Conservation (phyloP, 37 sponge, comb jelly and placozoan species). For the Diacarnus erythraeanus region DNA sequence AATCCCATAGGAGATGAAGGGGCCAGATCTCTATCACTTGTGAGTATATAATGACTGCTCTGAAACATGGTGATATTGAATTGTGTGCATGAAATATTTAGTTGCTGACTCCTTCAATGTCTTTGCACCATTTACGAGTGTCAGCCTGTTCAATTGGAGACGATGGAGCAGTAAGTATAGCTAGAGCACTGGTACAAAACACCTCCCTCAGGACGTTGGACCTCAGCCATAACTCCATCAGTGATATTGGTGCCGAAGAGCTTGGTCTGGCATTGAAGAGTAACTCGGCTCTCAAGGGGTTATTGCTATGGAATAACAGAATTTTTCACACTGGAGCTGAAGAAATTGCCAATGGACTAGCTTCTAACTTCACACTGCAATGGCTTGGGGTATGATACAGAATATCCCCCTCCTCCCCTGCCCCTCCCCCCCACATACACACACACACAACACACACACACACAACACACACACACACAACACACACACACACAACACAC, state of each 20-base stretch:
- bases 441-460: no score
- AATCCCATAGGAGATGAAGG: constrained; percentile 70
- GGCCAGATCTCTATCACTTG: constrained; percentile 51
- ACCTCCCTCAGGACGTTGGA: constrained; percentile 40
- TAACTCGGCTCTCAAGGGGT: constrained; percentile 52
- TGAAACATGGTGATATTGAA: no score
- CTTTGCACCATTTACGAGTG: constrained; percentile 5
- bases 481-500: no score
- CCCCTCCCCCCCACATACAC: not conserved
- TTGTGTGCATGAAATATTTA: no score
- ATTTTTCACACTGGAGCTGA: constrained; percentile 69
- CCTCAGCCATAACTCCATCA: constrained; percentile 57
- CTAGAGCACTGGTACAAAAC: constrained; percentile 35
- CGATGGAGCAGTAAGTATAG: constrained; percentile 56
- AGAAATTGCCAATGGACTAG: constrained; percentile 60
- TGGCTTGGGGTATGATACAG: constrained; percentile 69
- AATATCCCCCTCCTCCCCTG: not conserved
- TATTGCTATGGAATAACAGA: constrained; percentile 74
- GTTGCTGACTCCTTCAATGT: not conserved
- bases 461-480: no score
- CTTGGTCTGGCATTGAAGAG: constrained; percentile 44
- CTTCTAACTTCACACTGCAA: constrained; percentile 48
- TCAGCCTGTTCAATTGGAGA: not conserved
- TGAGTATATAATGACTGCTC: constrained; percentile 11
- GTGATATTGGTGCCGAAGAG: constrained; percentile 52